These are phyloP conservation scores for Columbina picui DNA, from an alignment of 2,113 vertebrate genomes.

Conservation along the genomic window DNA sequence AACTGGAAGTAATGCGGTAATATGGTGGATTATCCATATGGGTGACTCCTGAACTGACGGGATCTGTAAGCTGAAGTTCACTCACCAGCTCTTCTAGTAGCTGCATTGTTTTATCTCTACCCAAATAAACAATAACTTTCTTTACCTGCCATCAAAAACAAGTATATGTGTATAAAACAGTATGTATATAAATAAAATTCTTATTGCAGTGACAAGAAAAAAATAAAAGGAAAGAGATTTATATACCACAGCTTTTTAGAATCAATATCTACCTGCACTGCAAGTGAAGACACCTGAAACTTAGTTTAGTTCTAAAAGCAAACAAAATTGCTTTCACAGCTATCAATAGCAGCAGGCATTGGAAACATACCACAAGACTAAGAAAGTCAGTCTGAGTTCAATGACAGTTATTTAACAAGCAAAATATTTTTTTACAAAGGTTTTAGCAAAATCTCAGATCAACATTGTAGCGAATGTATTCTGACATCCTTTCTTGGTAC, in stretches of 20 bases:
- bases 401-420: neutral
- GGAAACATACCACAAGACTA: neutral
- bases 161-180: neutral
- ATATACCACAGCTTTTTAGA: neutral
- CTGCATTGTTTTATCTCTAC: constrained; percentile 99
- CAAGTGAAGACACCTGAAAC: neutral
- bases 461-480: neutral
- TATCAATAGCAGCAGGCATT: neutral
- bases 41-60: constrained; percentile 92
- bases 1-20: constrained; percentile 95
- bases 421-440: neutral
- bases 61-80: constrained; percentile 93
- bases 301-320: neutral
- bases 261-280: neutral
- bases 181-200: neutral
- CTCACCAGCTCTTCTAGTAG: constrained; percentile 94
- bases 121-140: constrained; percentile 98
- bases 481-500: neutral
- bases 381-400: neutral
- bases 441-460: neutral
- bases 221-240: neutral
- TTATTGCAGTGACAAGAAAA: neutral
- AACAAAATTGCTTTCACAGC: neutral
- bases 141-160: constrained; percentile 85
- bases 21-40: constrained; percentile 99